Base-by-base conservation (phyloP, 2,888 invertebrate species). In the Zhuqinia jingwanae region DNA sequence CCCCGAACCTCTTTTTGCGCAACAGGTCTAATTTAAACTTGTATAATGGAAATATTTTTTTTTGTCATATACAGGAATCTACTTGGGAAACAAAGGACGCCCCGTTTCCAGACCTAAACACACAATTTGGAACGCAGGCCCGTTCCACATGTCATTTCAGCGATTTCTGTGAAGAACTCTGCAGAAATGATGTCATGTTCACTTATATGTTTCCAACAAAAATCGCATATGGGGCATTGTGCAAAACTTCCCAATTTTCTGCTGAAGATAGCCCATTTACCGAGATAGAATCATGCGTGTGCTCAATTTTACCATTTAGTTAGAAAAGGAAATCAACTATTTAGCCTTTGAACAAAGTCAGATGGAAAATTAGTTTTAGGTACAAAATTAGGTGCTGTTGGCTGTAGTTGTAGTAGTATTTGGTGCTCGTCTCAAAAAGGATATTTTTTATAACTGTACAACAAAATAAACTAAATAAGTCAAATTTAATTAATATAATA, bases 131-230 rank as follows among this genome's bases (percentile, higher is more conserved):
- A 27, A 63, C 50, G 0, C 20, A 17, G 15, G 1, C 11, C 2
- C 17, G 10, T 25, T 73, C 60, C 3, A 13, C 58, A 0, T 82
- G 82, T 27, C 30, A 60, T 22, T 42, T 63, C 20, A 75, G 75
- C 22, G 82, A 82, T 42, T 82, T 82, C n/a, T 82, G 82, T 20
- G 60, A 82, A 22, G 82, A 82, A 0, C 75, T 82, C 0, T 82
- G 82, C n/a, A 11, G 45, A 30, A 75, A 75, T 8, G 82, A 82
- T 50, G 60, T 47, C 5, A 42, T 53, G n/a, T 15, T 58, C 20
- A 30, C 13, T 11, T 36, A 17, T 15, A 6, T 17, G 1, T 68
- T 20, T 1, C 42, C 65, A 42, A 56, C n/a, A 2, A 27, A 15
- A 47, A 45, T 70, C 15, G n/a, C 17, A 60, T 1, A 15, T 27